Evolutionary conservation across 2,113 vertebrate genomes (phyloP).

Genomic region (Pithys albifrons): DNA sequence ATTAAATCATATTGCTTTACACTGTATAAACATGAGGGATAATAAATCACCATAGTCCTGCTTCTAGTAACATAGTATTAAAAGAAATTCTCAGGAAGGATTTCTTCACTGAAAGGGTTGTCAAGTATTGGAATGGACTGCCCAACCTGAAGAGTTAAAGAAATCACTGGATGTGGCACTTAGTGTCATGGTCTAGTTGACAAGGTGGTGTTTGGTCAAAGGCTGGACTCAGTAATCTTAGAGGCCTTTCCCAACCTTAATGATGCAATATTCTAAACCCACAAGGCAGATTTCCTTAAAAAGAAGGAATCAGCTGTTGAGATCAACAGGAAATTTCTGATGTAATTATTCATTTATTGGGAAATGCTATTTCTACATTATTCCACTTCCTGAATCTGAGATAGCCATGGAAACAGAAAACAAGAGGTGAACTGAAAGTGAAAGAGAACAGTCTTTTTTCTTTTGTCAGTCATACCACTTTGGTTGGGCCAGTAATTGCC

Average conservation of each 20-base stretch:
- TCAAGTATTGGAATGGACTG: not conserved
- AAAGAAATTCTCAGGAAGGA: not conserved
- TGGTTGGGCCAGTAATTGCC: not conserved
- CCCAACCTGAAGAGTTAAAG: not conserved
- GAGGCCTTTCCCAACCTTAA: not conserved
- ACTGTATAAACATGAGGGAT: not conserved
- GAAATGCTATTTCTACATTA: not conserved
- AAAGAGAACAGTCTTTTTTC: not conserved
- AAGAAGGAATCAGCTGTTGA: not conserved
- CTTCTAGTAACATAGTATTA: not conserved
- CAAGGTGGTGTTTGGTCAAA: not conserved
- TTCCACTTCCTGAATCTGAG: not conserved
- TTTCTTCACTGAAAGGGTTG: not conserved
- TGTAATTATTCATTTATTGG: not conserved
- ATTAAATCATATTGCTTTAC: not conserved
- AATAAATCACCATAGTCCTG: not conserved
- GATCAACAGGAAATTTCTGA: not conserved
- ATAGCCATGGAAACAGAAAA: constrained; percentile 24
- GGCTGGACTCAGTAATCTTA: not conserved
- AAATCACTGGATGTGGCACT: not conserved
- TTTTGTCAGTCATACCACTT: not conserved
- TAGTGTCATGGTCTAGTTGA: not conserved
- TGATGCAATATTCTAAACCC: not conserved
- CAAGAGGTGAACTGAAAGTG: not conserved
- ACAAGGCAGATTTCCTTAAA: not conserved